Evolutionary conservation across 1,140 invertebrate genomes (phyloP), one percentile per base, ranked within the genome.

Genomic region (Tetragonula clypearis): DNA sequence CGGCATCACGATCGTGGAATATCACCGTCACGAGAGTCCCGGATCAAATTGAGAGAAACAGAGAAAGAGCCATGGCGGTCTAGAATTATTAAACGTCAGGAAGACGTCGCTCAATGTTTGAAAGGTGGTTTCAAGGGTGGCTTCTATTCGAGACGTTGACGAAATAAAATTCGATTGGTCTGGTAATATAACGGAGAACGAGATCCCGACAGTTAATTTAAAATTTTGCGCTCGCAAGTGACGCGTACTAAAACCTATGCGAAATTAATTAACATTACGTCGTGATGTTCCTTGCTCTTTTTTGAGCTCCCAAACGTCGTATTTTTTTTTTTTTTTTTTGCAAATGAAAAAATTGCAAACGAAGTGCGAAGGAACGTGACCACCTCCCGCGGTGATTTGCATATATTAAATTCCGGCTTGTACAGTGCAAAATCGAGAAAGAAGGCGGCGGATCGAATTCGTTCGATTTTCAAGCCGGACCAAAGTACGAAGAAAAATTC

Each of bases 381-480:
- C 65, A 0, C 14, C 26, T 68, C 0, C 30, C 14, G 66, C 17
- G 2, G 3, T 15, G 30, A 11, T 35, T 30, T 68, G 6, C 26
- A 17, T 6, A 5, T 23, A 15, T 41, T 71, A 41, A 71, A 71
- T 55, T 26, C 6, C 23, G 26, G 14, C 26, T 1, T 74, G n/a
- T n/a, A 41, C 1, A 17, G 4, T 23, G 14, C 17, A 60, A 41
- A 77, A 49, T 0, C 30, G 11, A 1, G 41, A 14, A 66, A 35
- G 12, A 26, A 21, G 17, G 2, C 21, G 49, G 17, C 30, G 11
- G 60, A 19, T 30, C 15, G 21, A 21, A 30, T 72, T 55, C 30
- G 30, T 58, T 83, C 75, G 69, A 79, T 79, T 73, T 65, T 56
- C 68, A 12, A 83, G 23, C 30, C 26, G 21, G 49, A 41, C 30